Evolutionary conservation across 2,113 vertebrate genomes (phyloP).

Genomic region (Lathamus discolor): DNA sequence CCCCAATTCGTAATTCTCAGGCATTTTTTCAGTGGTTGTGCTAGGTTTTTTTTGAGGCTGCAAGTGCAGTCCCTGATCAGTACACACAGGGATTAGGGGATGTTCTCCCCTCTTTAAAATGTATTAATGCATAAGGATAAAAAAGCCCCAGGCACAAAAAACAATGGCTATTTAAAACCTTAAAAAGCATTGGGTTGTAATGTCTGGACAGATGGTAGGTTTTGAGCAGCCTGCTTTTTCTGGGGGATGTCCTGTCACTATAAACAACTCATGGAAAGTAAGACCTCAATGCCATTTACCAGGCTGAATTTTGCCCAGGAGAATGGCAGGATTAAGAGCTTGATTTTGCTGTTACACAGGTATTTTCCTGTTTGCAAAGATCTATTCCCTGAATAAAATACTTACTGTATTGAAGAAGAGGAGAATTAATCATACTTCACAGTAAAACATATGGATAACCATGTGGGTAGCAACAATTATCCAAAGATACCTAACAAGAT

Average conservation of each 20-base stretch:
- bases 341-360: neutral
- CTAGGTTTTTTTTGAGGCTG: neutral
- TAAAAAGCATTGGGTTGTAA: neutral
- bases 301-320: neutral
- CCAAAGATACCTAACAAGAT: neutral
- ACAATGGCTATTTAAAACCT: neutral
- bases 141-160: neutral
- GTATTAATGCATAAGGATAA: neutral
- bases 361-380: neutral
- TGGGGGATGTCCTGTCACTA: neutral
- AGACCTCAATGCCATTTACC: neutral
- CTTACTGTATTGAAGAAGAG: neutral
- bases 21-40: neutral
- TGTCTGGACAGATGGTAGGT: neutral
- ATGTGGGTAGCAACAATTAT: constrained; percentile 37
- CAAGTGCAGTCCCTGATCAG: neutral
- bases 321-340: neutral
- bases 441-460: constrained; percentile 18
- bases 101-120: neutral
- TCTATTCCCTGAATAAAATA: neutral
- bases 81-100: neutral
- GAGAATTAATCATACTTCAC: neutral
- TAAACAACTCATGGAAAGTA: neutral
- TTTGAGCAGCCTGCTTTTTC: neutral
- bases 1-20: neutral